A percentile compares a stretch with the other conserved stretches of the same genome.
Conservation (phyloP, 2,888 invertebrate genomes). For the Drosophila maculinotata region DNA sequence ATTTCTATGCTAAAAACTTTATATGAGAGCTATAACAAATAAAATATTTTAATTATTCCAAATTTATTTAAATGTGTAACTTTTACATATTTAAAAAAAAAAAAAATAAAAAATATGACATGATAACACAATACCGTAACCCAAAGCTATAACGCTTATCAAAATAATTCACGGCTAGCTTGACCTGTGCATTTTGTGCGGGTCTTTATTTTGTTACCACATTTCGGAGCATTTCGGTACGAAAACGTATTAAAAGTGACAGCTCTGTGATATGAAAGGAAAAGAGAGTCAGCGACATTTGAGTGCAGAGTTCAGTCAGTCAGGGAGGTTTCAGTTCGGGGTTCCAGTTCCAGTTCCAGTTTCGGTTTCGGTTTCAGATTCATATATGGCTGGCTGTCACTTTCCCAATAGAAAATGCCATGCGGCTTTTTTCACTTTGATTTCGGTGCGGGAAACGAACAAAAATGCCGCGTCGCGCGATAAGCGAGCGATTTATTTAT, state of each 20-base stretch:
- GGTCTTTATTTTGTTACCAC: slow-evolving; percentile 31
- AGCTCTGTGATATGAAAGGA: slow-evolving; percentile 32
- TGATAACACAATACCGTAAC: slow-evolving; percentile 19
- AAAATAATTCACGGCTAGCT: slow-evolving; percentile 30
- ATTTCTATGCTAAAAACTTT: neutral
- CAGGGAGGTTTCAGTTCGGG: slow-evolving; percentile 22
- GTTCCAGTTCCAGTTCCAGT: slow-evolving; percentile 36
- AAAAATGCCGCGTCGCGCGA: slow-evolving; percentile 45
- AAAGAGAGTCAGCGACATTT: slow-evolving; percentile 14
- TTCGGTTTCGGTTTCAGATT: slow-evolving; percentile 35
- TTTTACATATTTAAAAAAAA: neutral
- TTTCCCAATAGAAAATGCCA: slow-evolving; percentile 48
- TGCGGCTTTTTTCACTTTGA: slow-evolving; percentile 70
- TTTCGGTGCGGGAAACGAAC: slow-evolving; percentile 28
- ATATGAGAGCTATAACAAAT: neutral
- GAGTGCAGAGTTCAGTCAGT: slow-evolving; percentile 40
- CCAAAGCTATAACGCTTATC: slow-evolving; percentile 31
- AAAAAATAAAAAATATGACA: neutral
- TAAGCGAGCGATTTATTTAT: slow-evolving; percentile 78
- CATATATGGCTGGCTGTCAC: slow-evolving; percentile 1
- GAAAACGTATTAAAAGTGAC: slow-evolving; percentile 29
- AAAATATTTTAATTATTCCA: neutral
- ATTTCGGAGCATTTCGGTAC: slow-evolving; percentile 24
- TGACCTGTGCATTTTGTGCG: slow-evolving; percentile 37
- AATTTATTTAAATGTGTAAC: neutral